Evolutionary conservation across 1,140 invertebrate genomes (phyloP), one percentile per base, ranked within the genome.

Genomic region (Helicoverpa armigera): DNA sequence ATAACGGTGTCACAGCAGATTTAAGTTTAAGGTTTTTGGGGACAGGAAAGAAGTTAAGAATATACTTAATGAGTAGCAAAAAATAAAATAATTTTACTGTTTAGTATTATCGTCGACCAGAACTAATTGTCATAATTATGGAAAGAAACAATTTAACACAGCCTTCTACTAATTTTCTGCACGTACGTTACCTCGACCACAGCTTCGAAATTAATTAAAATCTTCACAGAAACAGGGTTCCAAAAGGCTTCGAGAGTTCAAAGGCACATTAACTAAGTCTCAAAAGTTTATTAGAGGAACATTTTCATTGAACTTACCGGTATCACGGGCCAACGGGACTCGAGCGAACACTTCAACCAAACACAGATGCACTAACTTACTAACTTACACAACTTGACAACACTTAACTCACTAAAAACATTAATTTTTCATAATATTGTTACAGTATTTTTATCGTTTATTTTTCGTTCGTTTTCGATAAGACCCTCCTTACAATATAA

Each of bases 241-340:
- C 35, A 12, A 48, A 18, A 12, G 14, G 43, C 50, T 9, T 18
- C 2, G 3, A 35, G 18, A 1, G 12, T 18, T 48, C 10, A 11
- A 13, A 50, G 63, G 12, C 18, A 48, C 43, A 4, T n/a, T 43
- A 13, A 18, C 50, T 3, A 48, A 18, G 16, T 50, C 35, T 67
- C 50, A 79, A 79, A 69, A 53, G 53, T 79, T 51, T 56, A 48
- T 31, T 56, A 79, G 35, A 70, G 58, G 7, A 79, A 69, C 63
- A 70, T 70, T 70, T 70, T 79, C 76, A 70, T 69, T 79, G 61
- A 77, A 48, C 76, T 79, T 79, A 79, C 76, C 76, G 76, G 50
- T 69, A 79, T 77, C 86, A 89, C 83, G 83, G 87, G 86, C 86
- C 90, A 94, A 94, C 92, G 92, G 92, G 89, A 94, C 87, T 90